Base-by-base conservation (phyloP, 1,140 invertebrate species). In the Bombus picipes region DNA sequence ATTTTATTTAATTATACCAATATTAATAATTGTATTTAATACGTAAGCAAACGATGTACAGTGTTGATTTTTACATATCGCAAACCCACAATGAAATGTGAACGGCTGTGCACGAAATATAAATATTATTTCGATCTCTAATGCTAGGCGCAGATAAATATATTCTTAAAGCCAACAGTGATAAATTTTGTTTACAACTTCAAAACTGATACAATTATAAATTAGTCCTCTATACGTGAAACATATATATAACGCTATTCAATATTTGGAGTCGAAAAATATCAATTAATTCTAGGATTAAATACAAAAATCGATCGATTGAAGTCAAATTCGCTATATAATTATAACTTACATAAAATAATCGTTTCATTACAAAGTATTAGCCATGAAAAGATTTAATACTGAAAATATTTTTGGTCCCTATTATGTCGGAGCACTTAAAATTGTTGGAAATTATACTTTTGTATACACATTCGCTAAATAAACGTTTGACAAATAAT, bases 401-500 rank as follows among this genome's bases (percentile, higher is more conserved):
- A 86, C 85, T 86, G 85, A 86, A 86, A 83, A 86, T 47, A 86
- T 41, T 86, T 86, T 86, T 86, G 85, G 85, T 86, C 85, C 85
- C 85, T 86, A 86, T 82, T 59, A 75, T 86, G 39, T 82, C 39
- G 22, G 25, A 86, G 41, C 47, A 71, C 37, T 53, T 74, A 68
- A 73, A 86, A 80, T n/a, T 72, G 65, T 68, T 32, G 9, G 53
- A 39, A 77, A 32, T 47, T 47, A 47, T 47, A 5, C 18, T 32
- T 57, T 34, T 37, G n/a, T 22, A 34, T 68, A 15, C 22, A 39
- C 13, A 68, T 66, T 57, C 9, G 47, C 2, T 41, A 32, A 53
- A 41, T 47, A 68, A 68, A 47, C 12, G 25, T 53, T 71, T 77
- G 13, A 22, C 12, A 34, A 62, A 79, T 13, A 73, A 83, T 70